phyloP scores from a whole-genome alignment of 1,140 invertebrate species.

The Bilobella aurantiaca region DNA sequence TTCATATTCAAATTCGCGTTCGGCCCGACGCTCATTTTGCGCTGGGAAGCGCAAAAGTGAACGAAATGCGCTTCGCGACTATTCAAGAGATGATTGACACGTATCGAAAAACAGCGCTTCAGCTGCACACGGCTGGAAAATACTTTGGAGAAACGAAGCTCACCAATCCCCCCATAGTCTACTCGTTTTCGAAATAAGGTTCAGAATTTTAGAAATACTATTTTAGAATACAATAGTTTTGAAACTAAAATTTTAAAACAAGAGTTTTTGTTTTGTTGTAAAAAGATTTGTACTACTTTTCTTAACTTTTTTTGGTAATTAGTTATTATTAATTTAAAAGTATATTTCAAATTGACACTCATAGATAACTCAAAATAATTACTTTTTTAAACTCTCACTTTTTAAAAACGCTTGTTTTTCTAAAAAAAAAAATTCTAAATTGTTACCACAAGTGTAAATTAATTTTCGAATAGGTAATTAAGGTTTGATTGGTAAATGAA shows the following conservation, averaged over 20 bases:
- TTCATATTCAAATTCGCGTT: conserved; percentile 34
- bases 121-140: conserved; percentile 33
- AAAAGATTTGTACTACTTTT: no score
- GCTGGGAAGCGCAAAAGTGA: conserved; percentile 31
- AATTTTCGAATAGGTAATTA: no score
- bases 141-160: conserved; percentile 35
- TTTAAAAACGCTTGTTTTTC: no score
- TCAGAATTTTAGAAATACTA: conserved; percentile 2
- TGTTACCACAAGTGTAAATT: no score
- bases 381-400: neutral
- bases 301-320: neutral
- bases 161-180: conserved; percentile 34
- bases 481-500: no score
- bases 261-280: no score
- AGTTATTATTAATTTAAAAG: no score
- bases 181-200: conserved; percentile 26
- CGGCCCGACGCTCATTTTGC: conserved; percentile 31
- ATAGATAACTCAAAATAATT: neutral
- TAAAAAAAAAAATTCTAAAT: no score
- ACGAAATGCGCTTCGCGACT: conserved; percentile 31
- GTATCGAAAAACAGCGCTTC: conserved; percentile 32
- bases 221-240: no score
- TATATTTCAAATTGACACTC: neutral
- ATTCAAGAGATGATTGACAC: conserved; percentile 31
- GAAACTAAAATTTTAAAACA: no score